A percentile compares a stretch with the other conserved stretches of the same genome.
These are phyloP conservation scores for Eilema caniola DNA, from an alignment of 2,888 invertebrate genomes.

Conservation along the genomic window DNA sequence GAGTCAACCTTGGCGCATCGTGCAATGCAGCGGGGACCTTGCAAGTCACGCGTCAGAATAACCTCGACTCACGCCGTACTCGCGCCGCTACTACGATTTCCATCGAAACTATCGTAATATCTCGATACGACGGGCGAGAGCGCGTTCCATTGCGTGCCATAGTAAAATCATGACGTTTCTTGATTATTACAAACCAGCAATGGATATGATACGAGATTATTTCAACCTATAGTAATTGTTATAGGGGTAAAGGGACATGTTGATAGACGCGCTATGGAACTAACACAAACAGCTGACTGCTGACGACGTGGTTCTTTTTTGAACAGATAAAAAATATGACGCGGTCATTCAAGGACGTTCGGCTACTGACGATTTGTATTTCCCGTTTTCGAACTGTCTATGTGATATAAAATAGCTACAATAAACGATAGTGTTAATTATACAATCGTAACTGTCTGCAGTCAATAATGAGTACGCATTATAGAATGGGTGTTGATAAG, in stretches of 20 bases:
- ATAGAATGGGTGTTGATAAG: slow-evolving; percentile 37
- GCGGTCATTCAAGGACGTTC: slow-evolving; percentile 84
- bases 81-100: slow-evolving; percentile 72
- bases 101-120: slow-evolving; percentile 59
- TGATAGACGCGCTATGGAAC: slow-evolving; percentile 80
- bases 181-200: slow-evolving; percentile 46
- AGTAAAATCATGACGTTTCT: slow-evolving; percentile 4
- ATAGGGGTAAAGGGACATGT: slow-evolving; percentile 66
- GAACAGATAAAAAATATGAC: slow-evolving; percentile 82
- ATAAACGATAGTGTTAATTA: slow-evolving; percentile 42
- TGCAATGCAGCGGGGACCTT: slow-evolving; percentile 87
- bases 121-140: slow-evolving; percentile 36
- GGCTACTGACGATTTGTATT: slow-evolving; percentile 75
- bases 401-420: slow-evolving; percentile 60
- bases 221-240: slow-evolving; percentile 42
- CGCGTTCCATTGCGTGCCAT: slow-evolving; percentile 67
- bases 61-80: slow-evolving; percentile 85
- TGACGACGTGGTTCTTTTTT: slow-evolving; percentile 78
- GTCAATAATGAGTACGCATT: slow-evolving; percentile 17
- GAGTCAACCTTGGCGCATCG: slow-evolving; percentile 86
- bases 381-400: slow-evolving; percentile 75
- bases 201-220: slow-evolving; percentile 47
- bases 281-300: slow-evolving; percentile 85
- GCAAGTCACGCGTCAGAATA: slow-evolving; percentile 87
- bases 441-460: slow-evolving; percentile 38